Evolutionary conservation across 2,113 vertebrate genomes (phyloP), one percentile per base, ranked within the genome.

Genomic region (Tragelaphus scriptus): DNA sequence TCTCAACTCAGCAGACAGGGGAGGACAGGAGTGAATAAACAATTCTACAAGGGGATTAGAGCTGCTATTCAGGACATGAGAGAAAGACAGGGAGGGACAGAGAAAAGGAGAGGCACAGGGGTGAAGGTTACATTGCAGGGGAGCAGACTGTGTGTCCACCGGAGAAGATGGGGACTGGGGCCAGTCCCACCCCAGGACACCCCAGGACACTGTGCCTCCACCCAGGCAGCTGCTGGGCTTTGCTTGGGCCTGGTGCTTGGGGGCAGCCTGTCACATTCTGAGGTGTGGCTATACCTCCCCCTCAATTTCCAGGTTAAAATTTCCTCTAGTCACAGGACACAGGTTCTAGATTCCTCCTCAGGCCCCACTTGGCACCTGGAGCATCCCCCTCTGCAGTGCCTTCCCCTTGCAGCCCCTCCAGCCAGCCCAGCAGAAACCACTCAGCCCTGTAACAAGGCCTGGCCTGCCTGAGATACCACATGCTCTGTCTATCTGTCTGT

Each of bases 21-120:
- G 47, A 21, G 47, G 28, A 53, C 5, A 0, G 5, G 9, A 21
- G 47, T 53, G 79, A 81, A 81, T 2, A 53, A 5, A 21, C 16
- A 30, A 53, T 21, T 81, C 79, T 32, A 32, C 47, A 51, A 32
- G 47, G 9, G 28, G 9, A 32, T 51, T 32, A 21, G 79, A 53
- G 47, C 79, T 81, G 79, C 16, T 81, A 30, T 32, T 53, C 28
- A 32, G 47, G 28, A 32, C 28, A 3, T 51, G 47, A 53, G 79
- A 81, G 47, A 53, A 30, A 21, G 65, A 71, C 32, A n/a, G 9
- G 16, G 16, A 12, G 28, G 77, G 47, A 81, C 16, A 81, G 16
- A 81, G 47, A 21, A 30, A 81, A 19, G 26, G 15, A 49, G 79
- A 51, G 47, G 16, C 28, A 11, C 14, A 1, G 16, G 16, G 16